phyloP scores from a whole-genome alignment of 2,113 vertebrate species.

The Plotosus lineatus region DNA sequence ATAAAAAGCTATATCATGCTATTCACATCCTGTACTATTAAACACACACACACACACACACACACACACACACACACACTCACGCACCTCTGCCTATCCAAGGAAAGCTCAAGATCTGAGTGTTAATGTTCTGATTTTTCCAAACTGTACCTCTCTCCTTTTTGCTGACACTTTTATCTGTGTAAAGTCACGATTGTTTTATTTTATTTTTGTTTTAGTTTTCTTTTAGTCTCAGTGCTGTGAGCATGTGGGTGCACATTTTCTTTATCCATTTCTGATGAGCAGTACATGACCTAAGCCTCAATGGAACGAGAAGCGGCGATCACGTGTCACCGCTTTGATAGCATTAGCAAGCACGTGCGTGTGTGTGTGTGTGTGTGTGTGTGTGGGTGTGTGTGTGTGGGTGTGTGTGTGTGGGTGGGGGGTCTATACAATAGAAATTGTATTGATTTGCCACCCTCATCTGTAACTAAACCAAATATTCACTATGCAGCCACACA shows the following conservation, averaged over 20 bases:
- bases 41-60: neutral
- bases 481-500: constrained; percentile 78
- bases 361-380: constrained; percentile 45
- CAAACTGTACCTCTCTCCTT: constrained; percentile 36
- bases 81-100: too few species aligned
- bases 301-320: constrained; percentile 50
- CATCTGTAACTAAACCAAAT: constrained; percentile 80
- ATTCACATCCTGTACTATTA: neutral
- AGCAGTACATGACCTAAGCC: constrained; percentile 28
- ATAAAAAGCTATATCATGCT: neutral
- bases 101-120: neutral
- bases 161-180: constrained; percentile 27
- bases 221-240: constrained; percentile 23
- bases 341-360: constrained; percentile 18
- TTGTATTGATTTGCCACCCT: constrained; percentile 51
- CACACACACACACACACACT: neutral
- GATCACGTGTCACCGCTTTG: constrained; percentile 32
- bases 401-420: constrained; percentile 45
- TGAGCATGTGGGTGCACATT: constrained; percentile 2
- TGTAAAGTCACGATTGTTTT: constrained; percentile 3
- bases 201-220: constrained; percentile 39
- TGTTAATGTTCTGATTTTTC: constrained; percentile 19
- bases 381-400: constrained; percentile 23
- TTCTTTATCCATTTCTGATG: constrained; percentile 29
- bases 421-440: constrained; percentile 20